These are phyloP conservation scores for Lynx canadensis DNA, from an alignment of 2,113 vertebrate species.

Conservation along the genomic window DNA sequence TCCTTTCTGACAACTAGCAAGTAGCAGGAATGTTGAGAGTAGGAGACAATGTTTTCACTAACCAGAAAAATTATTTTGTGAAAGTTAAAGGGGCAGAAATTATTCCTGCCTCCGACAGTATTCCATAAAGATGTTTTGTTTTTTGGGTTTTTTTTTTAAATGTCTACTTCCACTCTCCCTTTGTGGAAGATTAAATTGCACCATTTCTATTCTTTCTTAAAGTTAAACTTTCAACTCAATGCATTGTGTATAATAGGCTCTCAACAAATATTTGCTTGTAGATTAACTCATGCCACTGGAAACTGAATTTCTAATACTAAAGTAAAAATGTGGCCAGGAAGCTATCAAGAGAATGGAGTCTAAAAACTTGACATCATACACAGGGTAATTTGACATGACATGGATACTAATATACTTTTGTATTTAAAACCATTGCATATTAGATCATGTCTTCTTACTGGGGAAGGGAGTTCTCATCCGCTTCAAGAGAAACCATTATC, in stretches of 20 bases:
- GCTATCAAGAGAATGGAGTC: not conserved
- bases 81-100: constrained; percentile 30
- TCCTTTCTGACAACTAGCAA: constrained; percentile 51
- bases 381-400: not conserved
- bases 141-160: not conserved
- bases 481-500: not conserved
- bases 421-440: not conserved
- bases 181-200: not conserved
- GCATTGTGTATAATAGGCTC: not conserved
- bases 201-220: not conserved
- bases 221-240: not conserved
- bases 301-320: not conserved
- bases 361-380: not conserved
- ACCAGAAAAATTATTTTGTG: constrained; percentile 42
- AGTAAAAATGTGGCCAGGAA: not conserved
- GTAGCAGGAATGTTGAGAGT: constrained; percentile 22
- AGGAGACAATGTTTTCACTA: constrained; percentile 43
- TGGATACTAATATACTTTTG: not conserved
- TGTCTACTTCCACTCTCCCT: not conserved
- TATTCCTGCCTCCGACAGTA: not conserved
- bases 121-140: not conserved
- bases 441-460: not conserved
- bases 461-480: not conserved
- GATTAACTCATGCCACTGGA: not conserved
- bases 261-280: not conserved